Conservation (phyloP, 1,140 invertebrate genomes). For the Apis florea region DNA sequence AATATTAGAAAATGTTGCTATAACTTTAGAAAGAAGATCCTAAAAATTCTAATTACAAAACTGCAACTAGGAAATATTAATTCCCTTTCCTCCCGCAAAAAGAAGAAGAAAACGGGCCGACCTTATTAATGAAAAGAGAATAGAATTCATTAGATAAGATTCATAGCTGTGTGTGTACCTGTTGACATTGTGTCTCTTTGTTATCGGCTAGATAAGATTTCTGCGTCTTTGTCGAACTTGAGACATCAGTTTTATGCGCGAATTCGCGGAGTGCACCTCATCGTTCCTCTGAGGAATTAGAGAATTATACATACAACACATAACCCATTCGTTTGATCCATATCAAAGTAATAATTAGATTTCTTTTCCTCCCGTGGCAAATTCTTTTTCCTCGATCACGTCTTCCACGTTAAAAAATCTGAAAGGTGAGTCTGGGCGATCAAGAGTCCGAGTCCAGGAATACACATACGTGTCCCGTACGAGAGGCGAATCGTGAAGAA, state of each 20-base stretch:
- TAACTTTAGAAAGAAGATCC: too few relatives aligned
- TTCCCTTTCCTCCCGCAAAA: too few relatives aligned
- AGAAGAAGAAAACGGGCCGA: not conserved
- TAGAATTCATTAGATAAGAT: constrained; percentile 60
- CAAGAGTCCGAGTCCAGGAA: too few relatives aligned
- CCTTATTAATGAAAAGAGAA: constrained; percentile 56
- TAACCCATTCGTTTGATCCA: not conserved
- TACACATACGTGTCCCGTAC: too few relatives aligned
- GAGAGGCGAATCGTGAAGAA: not conserved
- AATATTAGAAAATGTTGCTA: too few relatives aligned
- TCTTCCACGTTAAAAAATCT: constrained; percentile 24
- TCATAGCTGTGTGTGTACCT: constrained; percentile 43
- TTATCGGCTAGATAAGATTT: constrained; percentile 74
- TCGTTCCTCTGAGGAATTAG: constrained; percentile 10
- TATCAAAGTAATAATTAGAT: not conserved
- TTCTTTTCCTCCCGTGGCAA: too few relatives aligned
- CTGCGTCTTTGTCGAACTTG: constrained; percentile 67
- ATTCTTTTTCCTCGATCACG: not conserved
- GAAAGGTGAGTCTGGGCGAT: constrained; percentile 52
- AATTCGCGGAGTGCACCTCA: constrained; percentile 55
- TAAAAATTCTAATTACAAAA: too few relatives aligned
- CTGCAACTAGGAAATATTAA: not conserved
- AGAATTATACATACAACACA: not conserved
- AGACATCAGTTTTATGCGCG: constrained; percentile 58
- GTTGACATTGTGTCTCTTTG: constrained; percentile 67